Percentiles rank a stretch among this genome's conserved stretches.
These are phyloP conservation scores for Alces alces DNA, from an alignment of 2,113 vertebrate genomes.

Conservation along the genomic window DNA sequence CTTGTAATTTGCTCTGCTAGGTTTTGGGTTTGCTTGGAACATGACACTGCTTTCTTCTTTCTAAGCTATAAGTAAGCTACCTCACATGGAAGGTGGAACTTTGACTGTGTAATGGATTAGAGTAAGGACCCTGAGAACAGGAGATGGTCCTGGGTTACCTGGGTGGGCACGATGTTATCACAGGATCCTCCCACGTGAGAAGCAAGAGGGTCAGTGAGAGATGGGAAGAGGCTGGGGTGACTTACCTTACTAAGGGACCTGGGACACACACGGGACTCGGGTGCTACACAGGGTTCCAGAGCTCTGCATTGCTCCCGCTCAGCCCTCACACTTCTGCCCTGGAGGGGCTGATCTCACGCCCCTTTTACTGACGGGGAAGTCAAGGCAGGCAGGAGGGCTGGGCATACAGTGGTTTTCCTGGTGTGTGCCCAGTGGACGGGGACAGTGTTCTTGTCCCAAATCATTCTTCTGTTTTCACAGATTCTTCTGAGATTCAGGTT, in stretches of 20 bases:
- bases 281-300: rapidly evolving
- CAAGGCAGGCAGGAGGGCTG: too few species aligned
- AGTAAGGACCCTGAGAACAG: neutral
- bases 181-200: neutral
- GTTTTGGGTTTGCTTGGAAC: neutral
- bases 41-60: neutral
- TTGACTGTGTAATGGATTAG: neutral
- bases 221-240: neutral
- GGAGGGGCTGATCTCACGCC: neutral
- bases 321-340: rapidly evolving
- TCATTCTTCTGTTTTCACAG: neutral
- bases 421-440: rapidly evolving
- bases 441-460: neutral
- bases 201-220: neutral
- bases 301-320: rapidly evolving
- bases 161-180: neutral
- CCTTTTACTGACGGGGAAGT: rapidly evolving
- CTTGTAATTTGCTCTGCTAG: neutral
- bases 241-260: neutral
- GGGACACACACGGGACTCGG: rapidly evolving
- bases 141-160: neutral
- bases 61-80: neutral
- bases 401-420: neutral
- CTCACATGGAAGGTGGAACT: neutral
- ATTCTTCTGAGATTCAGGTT: neutral